These are phyloP conservation scores for Ceratina australensis DNA, from an alignment of 1,140 invertebrate genomes.

Conservation along the genomic window DNA sequence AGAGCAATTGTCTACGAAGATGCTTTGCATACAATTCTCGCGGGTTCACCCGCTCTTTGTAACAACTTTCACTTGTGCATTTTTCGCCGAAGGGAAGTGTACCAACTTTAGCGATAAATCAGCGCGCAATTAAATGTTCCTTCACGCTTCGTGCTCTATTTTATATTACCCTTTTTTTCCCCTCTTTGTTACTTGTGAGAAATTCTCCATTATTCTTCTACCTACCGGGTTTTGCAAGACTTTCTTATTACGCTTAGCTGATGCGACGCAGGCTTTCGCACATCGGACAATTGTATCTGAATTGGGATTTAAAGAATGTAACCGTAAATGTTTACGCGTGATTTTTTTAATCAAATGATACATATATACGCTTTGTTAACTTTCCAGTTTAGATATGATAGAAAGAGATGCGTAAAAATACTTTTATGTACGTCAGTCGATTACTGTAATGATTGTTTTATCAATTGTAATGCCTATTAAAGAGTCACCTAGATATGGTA, in stretches of 20 bases:
- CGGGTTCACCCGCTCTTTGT: conserved; percentile 3
- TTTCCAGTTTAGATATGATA: no score
- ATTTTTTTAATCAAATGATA: background rate
- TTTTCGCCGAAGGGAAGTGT: conserved; percentile 39
- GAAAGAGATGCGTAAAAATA: no score
- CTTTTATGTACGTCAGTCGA: no score
- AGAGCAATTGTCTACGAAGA: conserved; percentile 32
- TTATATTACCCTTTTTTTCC: conserved; percentile 18
- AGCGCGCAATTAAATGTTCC: conserved; percentile 38
- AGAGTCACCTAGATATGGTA: no score
- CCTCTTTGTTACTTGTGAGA: conserved; percentile 16
- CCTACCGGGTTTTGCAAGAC: conserved; percentile 12
- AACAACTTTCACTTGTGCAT: conserved; percentile 34
- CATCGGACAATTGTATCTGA: background rate
- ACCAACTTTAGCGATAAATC: conserved; percentile 36
- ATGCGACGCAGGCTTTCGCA: background rate
- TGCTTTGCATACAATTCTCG: conserved; percentile 40
- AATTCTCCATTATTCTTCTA: background rate
- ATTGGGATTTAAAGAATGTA: background rate
- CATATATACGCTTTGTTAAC: no score
- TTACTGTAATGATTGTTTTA: no score
- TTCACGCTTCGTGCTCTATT: conserved; percentile 28
- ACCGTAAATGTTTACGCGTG: no score
- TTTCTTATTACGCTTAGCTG: background rate
- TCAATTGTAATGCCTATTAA: no score